Evolutionary conservation across 2,888 invertebrate species (phyloP).

Genomic region (Dione vanillae): DNA sequence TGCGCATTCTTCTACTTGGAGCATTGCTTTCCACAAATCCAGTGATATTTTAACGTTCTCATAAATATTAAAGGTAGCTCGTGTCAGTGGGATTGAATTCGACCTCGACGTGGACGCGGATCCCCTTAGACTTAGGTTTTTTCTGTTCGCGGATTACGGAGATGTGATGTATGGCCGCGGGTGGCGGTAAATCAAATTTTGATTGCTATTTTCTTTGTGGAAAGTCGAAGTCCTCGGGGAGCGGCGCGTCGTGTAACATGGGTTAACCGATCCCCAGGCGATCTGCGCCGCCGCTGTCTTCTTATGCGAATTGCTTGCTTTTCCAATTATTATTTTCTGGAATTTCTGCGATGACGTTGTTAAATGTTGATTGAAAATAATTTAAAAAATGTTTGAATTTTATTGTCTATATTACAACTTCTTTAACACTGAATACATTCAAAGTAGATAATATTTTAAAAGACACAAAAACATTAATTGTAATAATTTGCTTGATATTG

Average conservation of each 20-base stretch:
- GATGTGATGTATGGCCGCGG: constrained; percentile 80
- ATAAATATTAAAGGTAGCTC: constrained; percentile 78
- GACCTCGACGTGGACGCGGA: constrained; percentile 67
- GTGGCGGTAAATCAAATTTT: constrained; percentile 84
- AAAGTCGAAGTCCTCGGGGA: constrained; percentile 76
- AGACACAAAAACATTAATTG: no score
- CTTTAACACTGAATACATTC: no score
- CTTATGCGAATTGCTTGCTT: constrained; percentile 69
- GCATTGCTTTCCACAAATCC: not conserved
- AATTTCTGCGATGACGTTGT: not conserved
- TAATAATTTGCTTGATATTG: no score
- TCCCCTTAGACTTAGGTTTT: constrained; percentile 79
- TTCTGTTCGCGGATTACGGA: constrained; percentile 79
- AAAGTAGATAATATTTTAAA: no score
- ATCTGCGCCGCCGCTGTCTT: constrained; percentile 53
- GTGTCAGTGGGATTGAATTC: constrained; percentile 72
- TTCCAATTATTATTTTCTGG: constrained; percentile 61
- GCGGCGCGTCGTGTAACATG: constrained; percentile 66
- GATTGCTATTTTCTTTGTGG: constrained; percentile 84
- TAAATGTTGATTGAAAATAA: not conserved
- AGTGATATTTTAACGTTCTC: constrained; percentile 64
- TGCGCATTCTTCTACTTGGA: not conserved
- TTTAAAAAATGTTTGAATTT: not conserved
- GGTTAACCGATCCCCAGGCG: constrained; percentile 81
- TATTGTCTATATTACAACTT: no score